Percentiles rank a stretch among this genome's conserved stretches.
phyloP scores from a whole-genome alignment of 2,888 invertebrate species.

The Drosophila ezoana region DNA sequence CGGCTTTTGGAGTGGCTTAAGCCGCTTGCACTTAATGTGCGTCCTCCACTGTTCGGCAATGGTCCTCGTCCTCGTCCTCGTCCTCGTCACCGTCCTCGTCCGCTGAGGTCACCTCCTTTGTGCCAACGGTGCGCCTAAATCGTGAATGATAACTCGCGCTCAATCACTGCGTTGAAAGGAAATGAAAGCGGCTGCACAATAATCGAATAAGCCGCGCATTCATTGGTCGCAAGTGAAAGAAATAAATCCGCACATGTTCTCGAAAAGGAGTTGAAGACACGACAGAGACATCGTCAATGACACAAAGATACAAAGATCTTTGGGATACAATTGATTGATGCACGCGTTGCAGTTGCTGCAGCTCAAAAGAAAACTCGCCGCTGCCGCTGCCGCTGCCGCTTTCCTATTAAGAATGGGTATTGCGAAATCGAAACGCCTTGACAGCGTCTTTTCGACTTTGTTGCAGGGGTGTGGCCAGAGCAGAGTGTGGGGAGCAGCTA shows the following conservation, averaged over 20 bases:
- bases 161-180: slow-evolving; percentile 73
- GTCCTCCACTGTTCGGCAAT: slow-evolving; percentile 3
- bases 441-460: slow-evolving; percentile 23
- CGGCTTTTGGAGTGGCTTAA: slow-evolving; percentile 52
- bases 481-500: slow-evolving; percentile 6
- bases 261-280: slow-evolving; percentile 68
- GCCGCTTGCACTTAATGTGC: slow-evolving; percentile 57
- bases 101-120: slow-evolving; percentile 51
- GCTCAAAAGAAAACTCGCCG: slow-evolving; percentile 57
- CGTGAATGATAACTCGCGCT: slow-evolving; percentile 76
- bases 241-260: slow-evolving; percentile 76
- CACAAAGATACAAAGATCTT: slow-evolving; percentile 43
- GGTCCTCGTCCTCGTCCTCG: neutral
- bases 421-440: slow-evolving; percentile 50
- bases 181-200: slow-evolving; percentile 73
- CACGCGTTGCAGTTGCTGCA: slow-evolving; percentile 53
- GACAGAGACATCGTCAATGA: slow-evolving; percentile 43
- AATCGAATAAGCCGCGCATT: slow-evolving; percentile 79
- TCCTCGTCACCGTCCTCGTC: neutral
- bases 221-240: slow-evolving; percentile 68
- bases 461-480: slow-evolving; percentile 1
- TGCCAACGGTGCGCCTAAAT: slow-evolving; percentile 64
- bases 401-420: slow-evolving; percentile 39
- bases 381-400: slow-evolving; percentile 28
- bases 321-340: slow-evolving; percentile 65